These are phyloP conservation scores for Apis dorsata DNA, from an alignment of 1,140 invertebrate species.

Conservation along the genomic window DNA sequence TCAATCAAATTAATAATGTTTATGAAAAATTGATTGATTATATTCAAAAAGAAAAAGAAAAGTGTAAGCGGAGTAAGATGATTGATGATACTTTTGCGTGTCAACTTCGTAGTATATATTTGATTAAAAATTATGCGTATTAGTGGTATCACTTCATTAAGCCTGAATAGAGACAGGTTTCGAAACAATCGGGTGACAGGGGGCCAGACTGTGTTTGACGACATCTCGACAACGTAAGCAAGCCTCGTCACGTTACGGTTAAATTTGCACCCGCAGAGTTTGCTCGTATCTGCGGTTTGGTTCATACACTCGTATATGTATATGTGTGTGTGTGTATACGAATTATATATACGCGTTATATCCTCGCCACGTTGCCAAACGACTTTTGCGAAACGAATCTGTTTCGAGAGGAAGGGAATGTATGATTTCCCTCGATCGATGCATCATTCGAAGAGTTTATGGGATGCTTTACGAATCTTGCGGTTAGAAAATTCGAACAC, in stretches of 20 bases:
- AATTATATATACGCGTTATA: background rate
- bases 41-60: too few species aligned
- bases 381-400: background rate
- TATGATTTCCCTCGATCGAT: background rate
- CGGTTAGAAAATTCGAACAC: background rate
- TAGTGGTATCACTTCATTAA: background rate
- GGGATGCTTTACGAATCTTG: background rate
- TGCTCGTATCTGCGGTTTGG: constrained; percentile 8
- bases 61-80: too few species aligned
- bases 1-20: too few species aligned
- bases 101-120: background rate
- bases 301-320: background rate
- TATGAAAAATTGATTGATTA: too few species aligned
- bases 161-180: background rate
- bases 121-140: too few species aligned
- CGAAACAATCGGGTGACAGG: background rate
- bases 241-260: background rate
- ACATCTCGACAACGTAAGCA: background rate
- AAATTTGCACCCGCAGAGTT: constrained; percentile 1
- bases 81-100: too few species aligned
- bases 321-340: background rate
- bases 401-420: background rate
- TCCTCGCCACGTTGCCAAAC: background rate
- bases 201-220: background rate
- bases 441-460: too few species aligned